Conservation (phyloP, 2,113 vertebrate species). For the Sander lucioperca region DNA sequence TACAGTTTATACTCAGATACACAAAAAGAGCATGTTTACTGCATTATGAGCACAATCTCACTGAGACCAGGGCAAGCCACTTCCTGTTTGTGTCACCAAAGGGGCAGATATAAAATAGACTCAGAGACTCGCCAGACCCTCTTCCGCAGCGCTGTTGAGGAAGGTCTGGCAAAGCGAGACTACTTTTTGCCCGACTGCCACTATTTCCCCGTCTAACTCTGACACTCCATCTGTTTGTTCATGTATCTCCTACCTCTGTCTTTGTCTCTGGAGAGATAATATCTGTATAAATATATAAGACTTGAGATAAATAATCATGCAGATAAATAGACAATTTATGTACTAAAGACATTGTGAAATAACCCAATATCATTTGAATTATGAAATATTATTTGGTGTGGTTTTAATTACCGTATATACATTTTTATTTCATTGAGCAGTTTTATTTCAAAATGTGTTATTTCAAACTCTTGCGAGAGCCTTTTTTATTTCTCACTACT, state of each 20-base stretch:
- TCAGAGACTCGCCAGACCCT: not conserved
- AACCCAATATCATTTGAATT: not conserved
- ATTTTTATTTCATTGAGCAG: not conserved
- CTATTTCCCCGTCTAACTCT: not conserved
- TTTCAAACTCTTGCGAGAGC: not conserved
- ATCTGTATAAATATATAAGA: not conserved
- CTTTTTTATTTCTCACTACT: not conserved
- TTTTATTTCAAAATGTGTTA: not conserved
- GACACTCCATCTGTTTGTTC: not conserved
- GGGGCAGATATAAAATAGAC: constrained; percentile 22
- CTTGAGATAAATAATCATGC: not conserved
- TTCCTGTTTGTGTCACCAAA: constrained; percentile 66
- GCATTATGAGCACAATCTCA: constrained; percentile 19
- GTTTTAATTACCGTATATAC: not conserved
- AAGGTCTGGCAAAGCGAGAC: too few relatives aligned
- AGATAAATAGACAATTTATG: not conserved
- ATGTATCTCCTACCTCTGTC: not conserved
- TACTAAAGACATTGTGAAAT: not conserved
- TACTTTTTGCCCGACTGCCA: not conserved
- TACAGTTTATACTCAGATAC: not conserved
- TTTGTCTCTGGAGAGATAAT: not conserved
- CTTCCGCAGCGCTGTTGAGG: too few relatives aligned
- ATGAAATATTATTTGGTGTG: not conserved
- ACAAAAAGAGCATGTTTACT: not conserved
- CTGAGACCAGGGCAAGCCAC: constrained; percentile 29